Percentiles rank a stretch among this genome's conserved stretches.
phyloP scores from a whole-genome alignment of 1,140 invertebrate species.

The Glomeris maerens region DNA sequence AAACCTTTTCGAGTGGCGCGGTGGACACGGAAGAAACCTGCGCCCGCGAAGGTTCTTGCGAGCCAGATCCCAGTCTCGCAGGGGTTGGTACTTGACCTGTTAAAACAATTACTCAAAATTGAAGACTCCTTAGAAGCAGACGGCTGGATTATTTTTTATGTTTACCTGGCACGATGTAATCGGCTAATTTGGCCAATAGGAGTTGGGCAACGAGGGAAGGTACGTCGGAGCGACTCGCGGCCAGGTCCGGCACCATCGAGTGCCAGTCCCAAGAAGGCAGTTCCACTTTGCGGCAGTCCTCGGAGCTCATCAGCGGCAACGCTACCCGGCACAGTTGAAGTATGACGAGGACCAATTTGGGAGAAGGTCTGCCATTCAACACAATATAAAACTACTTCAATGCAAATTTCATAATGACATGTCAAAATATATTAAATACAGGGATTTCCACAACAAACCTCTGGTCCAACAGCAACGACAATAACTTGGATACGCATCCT shows the following conservation, averaged over 20 bases:
- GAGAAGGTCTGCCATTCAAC: conserved; percentile 26
- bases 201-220: conserved; percentile 28
- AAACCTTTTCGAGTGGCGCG: background rate
- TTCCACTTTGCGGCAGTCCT: conserved; percentile 27
- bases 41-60: background rate
- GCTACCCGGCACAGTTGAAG: conserved; percentile 32
- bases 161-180: conserved; percentile 32
- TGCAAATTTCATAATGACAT: no score
- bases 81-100: background rate
- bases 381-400: no score
- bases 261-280: conserved; percentile 23
- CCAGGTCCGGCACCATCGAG: background rate
- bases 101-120: background rate
- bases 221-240: conserved; percentile 18
- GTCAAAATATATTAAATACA: no score
- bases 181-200: conserved; percentile 30
- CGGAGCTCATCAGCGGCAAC: conserved; percentile 28
- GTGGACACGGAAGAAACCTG: background rate
- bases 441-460: no score
- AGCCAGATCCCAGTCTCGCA: background rate
- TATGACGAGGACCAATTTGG: conserved; percentile 31
- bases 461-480: conserved; percentile 31
- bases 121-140: background rate
- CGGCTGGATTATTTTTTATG: conserved; percentile 10
- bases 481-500: conserved; percentile 31